Conservation (phyloP, 2,113 vertebrate genomes). For the Vombatus ursinus region DNA sequence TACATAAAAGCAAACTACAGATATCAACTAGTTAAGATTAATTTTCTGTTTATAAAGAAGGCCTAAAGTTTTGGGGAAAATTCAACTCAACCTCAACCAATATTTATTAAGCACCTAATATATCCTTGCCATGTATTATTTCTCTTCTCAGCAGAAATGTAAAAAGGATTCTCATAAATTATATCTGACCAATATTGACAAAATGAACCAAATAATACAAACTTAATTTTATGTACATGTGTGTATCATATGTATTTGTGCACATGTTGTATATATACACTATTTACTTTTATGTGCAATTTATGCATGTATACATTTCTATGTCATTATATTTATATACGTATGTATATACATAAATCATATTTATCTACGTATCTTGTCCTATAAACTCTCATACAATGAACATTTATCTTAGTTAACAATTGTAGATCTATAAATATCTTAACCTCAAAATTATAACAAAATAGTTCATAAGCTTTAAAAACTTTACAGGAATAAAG, state of each 20-base stretch:
- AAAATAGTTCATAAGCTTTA: not conserved
- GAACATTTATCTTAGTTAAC: not conserved
- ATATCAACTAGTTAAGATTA: not conserved
- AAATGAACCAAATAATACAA: not conserved
- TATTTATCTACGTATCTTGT: no score
- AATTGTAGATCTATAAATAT: slow-evolving; percentile 15
- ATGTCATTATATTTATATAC: not conserved
- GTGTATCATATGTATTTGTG: no score
- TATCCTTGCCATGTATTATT: not conserved
- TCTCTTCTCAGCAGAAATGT: not conserved
- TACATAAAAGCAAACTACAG: slow-evolving; percentile 7
- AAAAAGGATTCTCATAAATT: not conserved
- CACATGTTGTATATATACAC: not conserved
- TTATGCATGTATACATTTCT: not conserved
- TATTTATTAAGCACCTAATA: not conserved
- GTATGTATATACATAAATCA: not conserved
- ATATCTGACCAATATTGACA: not conserved
- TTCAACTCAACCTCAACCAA: not conserved
- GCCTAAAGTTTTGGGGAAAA: slow-evolving; percentile 12
- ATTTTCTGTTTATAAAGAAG: slow-evolving; percentile 13
- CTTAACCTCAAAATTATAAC: not conserved
- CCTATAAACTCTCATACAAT: no score
- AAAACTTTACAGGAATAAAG: slow-evolving; percentile 21
- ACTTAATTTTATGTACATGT: no score
- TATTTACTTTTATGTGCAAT: not conserved